These are phyloP conservation scores for Thaleichthys pacificus DNA, from an alignment of 2,797 vertebrate species.

Conservation along the genomic window DNA sequence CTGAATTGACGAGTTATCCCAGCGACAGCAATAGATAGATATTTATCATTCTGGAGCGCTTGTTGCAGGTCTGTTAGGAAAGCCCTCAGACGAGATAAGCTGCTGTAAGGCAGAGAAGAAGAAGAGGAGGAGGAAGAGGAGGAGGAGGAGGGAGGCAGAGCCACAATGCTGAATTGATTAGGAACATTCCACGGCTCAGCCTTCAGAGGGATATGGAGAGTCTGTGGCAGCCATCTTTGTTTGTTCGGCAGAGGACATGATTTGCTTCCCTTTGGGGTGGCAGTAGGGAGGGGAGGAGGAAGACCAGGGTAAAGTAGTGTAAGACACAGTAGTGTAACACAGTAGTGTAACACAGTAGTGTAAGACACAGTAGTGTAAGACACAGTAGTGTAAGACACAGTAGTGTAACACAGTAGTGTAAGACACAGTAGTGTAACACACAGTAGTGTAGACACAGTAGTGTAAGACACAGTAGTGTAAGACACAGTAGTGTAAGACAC, in stretches of 20 bases:
- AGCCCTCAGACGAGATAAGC: constrained; percentile 49
- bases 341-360: too few relatives aligned
- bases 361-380: too few relatives aligned
- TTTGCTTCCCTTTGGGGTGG: constrained; percentile 48
- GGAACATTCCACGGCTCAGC: constrained; percentile 66
- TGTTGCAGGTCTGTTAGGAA: constrained; percentile 71
- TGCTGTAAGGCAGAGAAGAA: constrained; percentile 44
- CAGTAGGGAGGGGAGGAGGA: too few relatives aligned
- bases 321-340: too few relatives aligned
- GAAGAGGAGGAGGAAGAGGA: constrained; percentile 48
- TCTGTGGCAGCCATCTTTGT: constrained; percentile 68
- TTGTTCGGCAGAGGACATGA: constrained; percentile 67
- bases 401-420: too few relatives aligned
- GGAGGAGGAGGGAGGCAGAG: constrained; percentile 53
- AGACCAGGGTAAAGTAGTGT: too few relatives aligned
- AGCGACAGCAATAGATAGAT: constrained; percentile 22
- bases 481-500: too few relatives aligned
- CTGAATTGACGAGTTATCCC: constrained; percentile 8
- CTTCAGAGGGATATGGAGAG: constrained; percentile 41
- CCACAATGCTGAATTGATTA: constrained; percentile 77
- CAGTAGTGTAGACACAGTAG: too few relatives aligned
- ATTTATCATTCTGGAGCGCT: constrained; percentile 52
- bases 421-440: too few relatives aligned
- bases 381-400: too few relatives aligned
- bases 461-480: too few relatives aligned